Evolutionary conservation across 2,888 invertebrate genomes (phyloP).

Genomic region (Plebejus argus): DNA sequence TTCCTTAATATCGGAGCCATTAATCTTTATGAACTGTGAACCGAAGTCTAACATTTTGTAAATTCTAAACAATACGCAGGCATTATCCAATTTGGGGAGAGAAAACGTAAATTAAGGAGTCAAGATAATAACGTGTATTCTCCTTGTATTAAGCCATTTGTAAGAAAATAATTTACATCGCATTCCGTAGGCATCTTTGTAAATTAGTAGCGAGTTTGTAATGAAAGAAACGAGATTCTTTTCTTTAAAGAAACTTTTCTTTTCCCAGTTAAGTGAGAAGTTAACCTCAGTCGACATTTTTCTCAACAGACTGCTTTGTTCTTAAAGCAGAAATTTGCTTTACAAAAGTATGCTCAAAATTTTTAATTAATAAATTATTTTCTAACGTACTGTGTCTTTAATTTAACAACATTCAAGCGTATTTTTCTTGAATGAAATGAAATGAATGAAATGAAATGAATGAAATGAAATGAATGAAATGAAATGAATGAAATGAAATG

Average conservation of each 20-base stretch:
- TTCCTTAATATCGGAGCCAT: background rate
- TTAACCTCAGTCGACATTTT: background rate
- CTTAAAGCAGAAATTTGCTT: background rate
- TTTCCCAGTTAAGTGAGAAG: constrained; percentile 19
- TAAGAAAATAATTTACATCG: constrained; percentile 3
- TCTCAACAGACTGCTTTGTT: background rate
- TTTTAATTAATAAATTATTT: background rate
- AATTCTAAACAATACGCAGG: background rate
- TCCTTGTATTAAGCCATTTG: background rate
- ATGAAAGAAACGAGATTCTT: background rate
- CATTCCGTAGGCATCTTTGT: background rate
- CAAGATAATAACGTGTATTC: background rate
- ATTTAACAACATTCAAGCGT: no score
- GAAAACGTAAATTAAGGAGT: constrained; percentile 13
- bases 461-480: no score
- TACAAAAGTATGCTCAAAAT: background rate
- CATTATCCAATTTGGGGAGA: background rate
- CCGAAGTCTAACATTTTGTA: background rate
- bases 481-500: no score
- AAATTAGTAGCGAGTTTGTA: background rate
- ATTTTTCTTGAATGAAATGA: no score
- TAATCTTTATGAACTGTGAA: constrained; percentile 2
- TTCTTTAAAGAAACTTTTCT: constrained; percentile 2
- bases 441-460: no score
- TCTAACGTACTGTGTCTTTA: background rate